Evolutionary conservation across 2,797 vertebrate genomes (phyloP).

Genomic region (Danionella dracula): DNA sequence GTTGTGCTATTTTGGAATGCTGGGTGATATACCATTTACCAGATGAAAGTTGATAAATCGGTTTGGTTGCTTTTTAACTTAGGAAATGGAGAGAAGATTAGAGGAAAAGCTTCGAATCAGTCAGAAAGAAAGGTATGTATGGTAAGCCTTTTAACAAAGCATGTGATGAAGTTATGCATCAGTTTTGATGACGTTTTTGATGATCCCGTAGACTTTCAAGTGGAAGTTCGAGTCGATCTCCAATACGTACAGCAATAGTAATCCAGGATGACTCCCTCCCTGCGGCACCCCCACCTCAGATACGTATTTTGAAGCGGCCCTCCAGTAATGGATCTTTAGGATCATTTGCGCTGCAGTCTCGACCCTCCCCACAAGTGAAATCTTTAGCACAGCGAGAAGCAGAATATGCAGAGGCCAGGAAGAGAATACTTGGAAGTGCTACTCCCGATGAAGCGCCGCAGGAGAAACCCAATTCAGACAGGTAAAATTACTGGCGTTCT

Average conservation of each 20-base stretch:
- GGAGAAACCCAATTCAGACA: slow-evolving; percentile 79
- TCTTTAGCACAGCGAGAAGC: slow-evolving; percentile 94
- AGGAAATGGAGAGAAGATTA: slow-evolving; percentile 96
- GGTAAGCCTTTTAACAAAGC: neutral
- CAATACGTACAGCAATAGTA: slow-evolving; percentile 82
- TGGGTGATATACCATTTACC: neutral
- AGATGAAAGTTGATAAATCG: neutral
- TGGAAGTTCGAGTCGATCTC: slow-evolving; percentile 67
- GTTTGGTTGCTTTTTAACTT: slow-evolving; percentile 33
- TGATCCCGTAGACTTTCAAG: slow-evolving; percentile 73
- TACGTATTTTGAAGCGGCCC: slow-evolving; percentile 94
- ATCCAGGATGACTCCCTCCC: slow-evolving; percentile 92
- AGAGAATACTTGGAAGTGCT: slow-evolving; percentile 92
- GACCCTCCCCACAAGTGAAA: slow-evolving; percentile 86
- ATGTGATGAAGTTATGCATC: neutral
- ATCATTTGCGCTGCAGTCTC: slow-evolving; percentile 69
- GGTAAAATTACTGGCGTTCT: slow-evolving; percentile 58
- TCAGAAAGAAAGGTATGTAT: slow-evolving; percentile 83
- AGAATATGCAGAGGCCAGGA: slow-evolving; percentile 92
- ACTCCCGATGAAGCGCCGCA: slow-evolving; percentile 89
- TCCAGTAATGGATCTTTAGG: slow-evolving; percentile 85
- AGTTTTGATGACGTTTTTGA: neutral
- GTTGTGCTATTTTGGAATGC: slow-evolving; percentile 38
- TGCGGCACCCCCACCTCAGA: slow-evolving; percentile 85
- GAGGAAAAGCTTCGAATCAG: slow-evolving; percentile 94